phyloP scores from a whole-genome alignment of 2,797 vertebrate species.

The Micromesistius poutassou region DNA sequence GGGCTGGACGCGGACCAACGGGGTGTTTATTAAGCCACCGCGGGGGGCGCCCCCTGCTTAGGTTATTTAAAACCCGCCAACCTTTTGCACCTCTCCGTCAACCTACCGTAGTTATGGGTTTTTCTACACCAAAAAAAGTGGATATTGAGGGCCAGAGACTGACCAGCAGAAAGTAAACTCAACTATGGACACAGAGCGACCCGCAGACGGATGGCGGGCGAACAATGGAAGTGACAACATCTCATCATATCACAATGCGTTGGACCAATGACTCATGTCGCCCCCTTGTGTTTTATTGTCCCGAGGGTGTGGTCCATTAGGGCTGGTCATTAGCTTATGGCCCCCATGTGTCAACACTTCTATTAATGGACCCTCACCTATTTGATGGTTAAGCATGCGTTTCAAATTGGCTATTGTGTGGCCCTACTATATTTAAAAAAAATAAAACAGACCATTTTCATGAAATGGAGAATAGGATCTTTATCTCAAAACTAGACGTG shows the following conservation, averaged over 20 bases:
- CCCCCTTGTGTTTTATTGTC: neutral
- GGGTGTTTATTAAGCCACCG: neutral
- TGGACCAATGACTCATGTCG: neutral
- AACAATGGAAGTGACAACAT: neutral
- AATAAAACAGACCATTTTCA: neutral
- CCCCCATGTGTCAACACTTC: neutral
- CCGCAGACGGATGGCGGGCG: neutral
- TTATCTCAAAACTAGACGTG: neutral
- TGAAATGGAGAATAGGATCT: neutral
- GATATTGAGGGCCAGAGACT: neutral
- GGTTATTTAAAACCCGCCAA: neutral
- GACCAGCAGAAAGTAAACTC: neutral
- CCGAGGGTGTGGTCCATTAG: neutral
- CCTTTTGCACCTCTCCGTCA: neutral
- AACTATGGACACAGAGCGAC: neutral
- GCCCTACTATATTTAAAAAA: neutral
- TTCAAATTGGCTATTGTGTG: neutral
- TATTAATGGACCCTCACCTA: neutral
- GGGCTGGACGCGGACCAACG: neutral
- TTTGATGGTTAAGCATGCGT: neutral
- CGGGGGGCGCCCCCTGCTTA: neutral
- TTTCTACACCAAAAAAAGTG: neutral
- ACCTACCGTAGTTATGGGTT: neutral
- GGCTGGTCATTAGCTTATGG: neutral
- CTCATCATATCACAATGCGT: neutral